Evolutionary conservation across 2,888 invertebrate species (phyloP).

Genomic region (Diarsia mendica): DNA sequence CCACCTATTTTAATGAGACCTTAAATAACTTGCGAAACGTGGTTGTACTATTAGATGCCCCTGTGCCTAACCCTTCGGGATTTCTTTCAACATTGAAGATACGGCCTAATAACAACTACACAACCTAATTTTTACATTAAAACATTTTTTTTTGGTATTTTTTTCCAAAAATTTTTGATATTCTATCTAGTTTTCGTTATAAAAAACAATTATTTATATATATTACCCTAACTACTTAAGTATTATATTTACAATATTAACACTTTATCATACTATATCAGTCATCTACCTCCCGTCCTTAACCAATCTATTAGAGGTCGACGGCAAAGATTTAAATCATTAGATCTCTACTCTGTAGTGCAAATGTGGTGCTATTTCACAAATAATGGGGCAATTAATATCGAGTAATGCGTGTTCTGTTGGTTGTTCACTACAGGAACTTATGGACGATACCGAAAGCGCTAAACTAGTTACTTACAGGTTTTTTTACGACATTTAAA

Average conservation of each 20-base stretch:
- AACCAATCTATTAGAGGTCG: background rate
- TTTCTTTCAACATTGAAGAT: background rate
- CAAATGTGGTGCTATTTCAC: too few relatives aligned
- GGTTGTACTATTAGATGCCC: background rate
- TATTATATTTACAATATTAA: conserved; percentile 27
- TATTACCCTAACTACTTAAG: conserved; percentile 11
- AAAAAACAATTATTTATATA: conserved; percentile 26
- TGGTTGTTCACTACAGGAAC: too few relatives aligned
- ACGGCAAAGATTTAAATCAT: background rate
- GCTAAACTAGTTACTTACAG: too few relatives aligned
- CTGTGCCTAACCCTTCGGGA: too few relatives aligned
- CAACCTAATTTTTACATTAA: conserved; percentile 54
- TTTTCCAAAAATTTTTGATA: conserved; percentile 71
- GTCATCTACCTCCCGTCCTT: background rate
- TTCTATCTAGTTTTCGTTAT: conserved; percentile 50
- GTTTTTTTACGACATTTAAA: too few relatives aligned
- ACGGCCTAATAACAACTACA: conserved; percentile 19
- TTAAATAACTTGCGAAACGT: background rate
- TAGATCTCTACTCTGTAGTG: background rate
- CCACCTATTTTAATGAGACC: too few relatives aligned
- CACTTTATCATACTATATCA: background rate
- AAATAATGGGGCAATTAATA: too few relatives aligned
- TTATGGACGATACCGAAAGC: too few relatives aligned
- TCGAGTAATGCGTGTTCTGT: too few relatives aligned
- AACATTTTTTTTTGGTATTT: conserved; percentile 69